Evolutionary conservation across 2,888 invertebrate genomes (phyloP).

Genomic region (Unio delphinus): DNA sequence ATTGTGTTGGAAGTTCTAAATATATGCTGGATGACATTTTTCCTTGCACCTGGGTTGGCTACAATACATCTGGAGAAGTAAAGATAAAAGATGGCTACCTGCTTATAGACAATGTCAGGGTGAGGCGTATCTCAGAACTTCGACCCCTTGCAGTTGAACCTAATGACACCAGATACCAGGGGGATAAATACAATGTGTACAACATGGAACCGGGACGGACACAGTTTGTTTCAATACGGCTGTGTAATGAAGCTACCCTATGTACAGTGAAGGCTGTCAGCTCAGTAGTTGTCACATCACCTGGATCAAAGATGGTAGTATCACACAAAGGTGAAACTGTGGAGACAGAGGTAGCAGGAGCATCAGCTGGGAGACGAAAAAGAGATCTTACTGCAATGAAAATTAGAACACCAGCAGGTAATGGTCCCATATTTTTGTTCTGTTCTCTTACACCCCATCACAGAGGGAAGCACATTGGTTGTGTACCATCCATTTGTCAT

Average conservation of each 20-base stretch:
- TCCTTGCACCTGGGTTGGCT: conserved; percentile 37
- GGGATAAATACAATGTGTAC: conserved; percentile 24
- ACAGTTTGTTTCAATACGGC: conserved; percentile 32
- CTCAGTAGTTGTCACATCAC: conserved; percentile 25
- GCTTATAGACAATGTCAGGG: conserved; percentile 15
- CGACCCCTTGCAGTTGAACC: conserved; percentile 15
- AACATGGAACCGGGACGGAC: conserved; percentile 45
- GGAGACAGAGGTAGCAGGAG: conserved; percentile 4
- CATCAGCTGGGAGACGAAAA: conserved; percentile 7
- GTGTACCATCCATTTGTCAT: too few relatives aligned
- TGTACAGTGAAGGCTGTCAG: conserved; percentile 38
- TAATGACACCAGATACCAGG: conserved; percentile 8
- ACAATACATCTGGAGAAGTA: conserved; percentile 31
- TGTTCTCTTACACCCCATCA: too few relatives aligned
- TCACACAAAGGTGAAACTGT: conserved; percentile 33
- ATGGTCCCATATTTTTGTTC: neutral
- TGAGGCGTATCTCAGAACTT: conserved; percentile 27
- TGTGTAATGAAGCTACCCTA: conserved; percentile 46
- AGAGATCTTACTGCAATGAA: conserved; percentile 9
- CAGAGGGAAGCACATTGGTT: too few relatives aligned
- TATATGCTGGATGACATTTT: conserved; percentile 24
- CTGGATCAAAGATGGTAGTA: conserved; percentile 17
- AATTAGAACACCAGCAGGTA: conserved; percentile 25
- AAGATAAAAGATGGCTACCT: conserved; percentile 31
- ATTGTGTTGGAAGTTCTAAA: conserved; percentile 36